phyloP scores from a whole-genome alignment of 2,797 vertebrate genomes.

The Rhinichthys osculus region DNA sequence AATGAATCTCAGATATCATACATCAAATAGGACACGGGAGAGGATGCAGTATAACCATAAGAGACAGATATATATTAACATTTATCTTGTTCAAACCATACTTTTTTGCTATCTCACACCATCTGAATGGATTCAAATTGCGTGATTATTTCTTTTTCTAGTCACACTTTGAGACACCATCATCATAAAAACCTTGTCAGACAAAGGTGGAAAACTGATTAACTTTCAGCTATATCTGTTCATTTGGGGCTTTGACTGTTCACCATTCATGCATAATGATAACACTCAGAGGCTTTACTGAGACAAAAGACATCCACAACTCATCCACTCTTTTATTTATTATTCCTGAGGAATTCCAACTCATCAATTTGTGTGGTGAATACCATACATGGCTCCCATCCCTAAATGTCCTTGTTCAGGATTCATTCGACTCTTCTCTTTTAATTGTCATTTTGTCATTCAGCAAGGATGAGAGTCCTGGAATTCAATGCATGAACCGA shows the following conservation, averaged over 20 bases:
- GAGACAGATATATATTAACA: conserved; percentile 23
- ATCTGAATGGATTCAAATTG: conserved; percentile 9
- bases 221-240: conserved; percentile 50
- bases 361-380: conserved; percentile 46
- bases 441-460: conserved; percentile 64
- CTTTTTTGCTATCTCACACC: conserved; percentile 13
- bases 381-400: conserved; percentile 47
- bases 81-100: conserved; percentile 24
- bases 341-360: conserved; percentile 30
- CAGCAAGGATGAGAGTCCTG: conserved; percentile 48
- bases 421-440: conserved; percentile 58
- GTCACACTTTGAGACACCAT: conserved; percentile 30
- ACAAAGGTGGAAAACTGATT: conserved; percentile 27
- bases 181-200: conserved; percentile 43
- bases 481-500: conserved; percentile 55
- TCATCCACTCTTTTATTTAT: conserved; percentile 51
- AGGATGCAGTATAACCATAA: neutral
- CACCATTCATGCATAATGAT: conserved; percentile 55
- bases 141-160: conserved; percentile 17
- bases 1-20: conserved; percentile 7
- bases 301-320: conserved; percentile 55
- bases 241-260: conserved; percentile 43
- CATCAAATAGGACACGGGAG: conserved; percentile 5
- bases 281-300: conserved; percentile 38
- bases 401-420: conserved; percentile 50